Conservation (phyloP, 2,113 vertebrate species). For the Pristiophorus japonicus region DNA sequence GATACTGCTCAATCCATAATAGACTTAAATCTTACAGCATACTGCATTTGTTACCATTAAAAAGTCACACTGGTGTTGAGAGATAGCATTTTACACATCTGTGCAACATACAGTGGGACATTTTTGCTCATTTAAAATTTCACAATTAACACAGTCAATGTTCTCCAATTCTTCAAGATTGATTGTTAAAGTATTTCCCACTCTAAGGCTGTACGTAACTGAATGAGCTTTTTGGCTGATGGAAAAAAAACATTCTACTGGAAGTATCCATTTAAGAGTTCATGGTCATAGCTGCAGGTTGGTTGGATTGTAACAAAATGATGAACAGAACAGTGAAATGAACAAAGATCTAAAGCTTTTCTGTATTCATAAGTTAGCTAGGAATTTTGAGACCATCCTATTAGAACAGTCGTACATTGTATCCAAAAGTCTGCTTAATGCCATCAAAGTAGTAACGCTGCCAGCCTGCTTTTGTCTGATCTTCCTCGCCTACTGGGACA, state of each 20-base stretch:
- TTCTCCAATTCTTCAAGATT: neutral
- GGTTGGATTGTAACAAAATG: neutral
- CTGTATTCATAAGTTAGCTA: slow-evolving; percentile 6
- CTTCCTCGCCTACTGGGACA: slow-evolving; percentile 73
- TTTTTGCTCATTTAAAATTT: slow-evolving; percentile 9
- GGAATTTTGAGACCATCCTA: slow-evolving; percentile 30
- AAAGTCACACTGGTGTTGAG: neutral
- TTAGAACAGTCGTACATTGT: slow-evolving; percentile 78
- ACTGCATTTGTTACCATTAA: neutral
- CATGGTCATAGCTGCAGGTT: neutral
- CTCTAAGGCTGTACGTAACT: neutral
- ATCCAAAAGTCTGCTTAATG: slow-evolving; percentile 92
- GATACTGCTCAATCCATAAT: neutral
- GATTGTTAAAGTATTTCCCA: neutral
- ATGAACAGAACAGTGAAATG: slow-evolving; percentile 29
- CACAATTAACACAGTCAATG: neutral
- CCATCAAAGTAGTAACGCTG: slow-evolving; percentile 83
- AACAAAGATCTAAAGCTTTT: slow-evolving; percentile 36
- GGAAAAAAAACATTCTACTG: neutral
- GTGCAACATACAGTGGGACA: neutral
- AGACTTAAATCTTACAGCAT: neutral
- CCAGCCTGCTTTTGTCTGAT: slow-evolving; percentile 83
- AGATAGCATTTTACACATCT: neutral
- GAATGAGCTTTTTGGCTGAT: neutral
- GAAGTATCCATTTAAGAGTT: neutral